Conservation (phyloP, 2,797 vertebrate genomes). For the Garrulus glandarius region DNA sequence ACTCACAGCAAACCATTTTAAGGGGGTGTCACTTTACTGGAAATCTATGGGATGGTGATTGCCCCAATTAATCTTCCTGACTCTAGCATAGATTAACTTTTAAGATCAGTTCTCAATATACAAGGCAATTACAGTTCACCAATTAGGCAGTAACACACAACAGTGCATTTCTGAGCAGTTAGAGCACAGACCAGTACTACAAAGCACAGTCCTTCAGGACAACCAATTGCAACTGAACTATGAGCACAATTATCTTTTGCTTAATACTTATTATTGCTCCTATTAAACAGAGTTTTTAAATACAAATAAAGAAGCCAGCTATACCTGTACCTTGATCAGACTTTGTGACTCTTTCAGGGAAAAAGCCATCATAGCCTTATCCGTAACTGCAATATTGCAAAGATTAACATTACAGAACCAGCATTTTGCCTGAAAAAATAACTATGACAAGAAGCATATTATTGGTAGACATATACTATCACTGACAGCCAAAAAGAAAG, state of each 20-base stretch:
- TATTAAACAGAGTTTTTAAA: conserved; percentile 37
- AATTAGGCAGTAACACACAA: conserved; percentile 51
- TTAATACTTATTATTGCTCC: conserved; percentile 43
- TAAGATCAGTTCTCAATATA: conserved; percentile 38
- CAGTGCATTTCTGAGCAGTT: conserved; percentile 3
- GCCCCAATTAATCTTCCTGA: conserved; percentile 29
- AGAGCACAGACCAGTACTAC: background rate
- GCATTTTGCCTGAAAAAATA: background rate
- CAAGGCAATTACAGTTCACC: conserved; percentile 16
- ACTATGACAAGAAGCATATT: background rate
- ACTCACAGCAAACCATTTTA: background rate
- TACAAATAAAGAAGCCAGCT: conserved; percentile 25
- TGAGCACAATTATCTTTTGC: conserved; percentile 9
- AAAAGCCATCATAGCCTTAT: background rate
- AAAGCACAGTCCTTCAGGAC: background rate
- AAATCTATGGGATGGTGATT: conserved; percentile 33
- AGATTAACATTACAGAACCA: background rate
- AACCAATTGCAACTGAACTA: background rate
- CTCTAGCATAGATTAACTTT: conserved; percentile 36
- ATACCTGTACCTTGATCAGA: background rate
- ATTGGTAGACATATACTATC: background rate
- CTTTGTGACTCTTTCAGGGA: background rate
- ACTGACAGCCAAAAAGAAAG: conserved; percentile 1
- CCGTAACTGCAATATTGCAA: background rate
- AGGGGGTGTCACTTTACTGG: background rate